Evolutionary conservation across 2,113 vertebrate genomes (phyloP), one percentile per base, ranked within the genome.

Genomic region (Rattus rattus): DNA sequence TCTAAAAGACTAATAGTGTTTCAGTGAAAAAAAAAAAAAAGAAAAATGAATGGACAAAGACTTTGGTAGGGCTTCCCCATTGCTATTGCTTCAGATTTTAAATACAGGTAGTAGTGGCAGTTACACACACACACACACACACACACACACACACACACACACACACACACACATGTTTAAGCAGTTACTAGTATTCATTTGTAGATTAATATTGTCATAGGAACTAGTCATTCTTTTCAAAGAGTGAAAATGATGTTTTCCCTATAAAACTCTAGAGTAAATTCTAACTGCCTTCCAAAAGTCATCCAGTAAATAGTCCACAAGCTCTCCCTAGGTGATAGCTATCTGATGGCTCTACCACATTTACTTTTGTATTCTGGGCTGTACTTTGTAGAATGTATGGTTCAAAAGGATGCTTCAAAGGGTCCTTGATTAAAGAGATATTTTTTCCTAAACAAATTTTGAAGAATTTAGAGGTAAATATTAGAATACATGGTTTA

Each of bases 401-500:
- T 70, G 88, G 47, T 61, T 77, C 47, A 77, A 95, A 97, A 77
- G 73, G 47, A 88, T 9, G 92, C 47, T 75, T 92, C 52, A 94
- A 93, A 92, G 2, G 19, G 22, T 26, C n/a, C 76, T 90, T 10
- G 52, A 85, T 81, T 56, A 75, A 94, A 93, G 69, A 52, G 30
- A 87, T 24, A 43, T 43, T 76, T 93, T 95, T 93, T 86, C 49
- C 63, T 67, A 52, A 86, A n/a, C 4, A 91, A 91, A 83, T 96
- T 95, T 39, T 92, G 47, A 93, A 97, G 47, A 91, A 76, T 4
- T 91, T 39, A 93, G 96, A 96, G 92, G 39, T 77, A 95, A 90
- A 16, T n/a, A 97, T 56, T 81, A 87, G 79, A 94, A 92, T 17
- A 36, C 89, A 85, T 94, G 69, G 70, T 12, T 49, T 91, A 86